Evolutionary conservation across 1,140 invertebrate genomes (phyloP).

Genomic region (Drosophila parvula): DNA sequence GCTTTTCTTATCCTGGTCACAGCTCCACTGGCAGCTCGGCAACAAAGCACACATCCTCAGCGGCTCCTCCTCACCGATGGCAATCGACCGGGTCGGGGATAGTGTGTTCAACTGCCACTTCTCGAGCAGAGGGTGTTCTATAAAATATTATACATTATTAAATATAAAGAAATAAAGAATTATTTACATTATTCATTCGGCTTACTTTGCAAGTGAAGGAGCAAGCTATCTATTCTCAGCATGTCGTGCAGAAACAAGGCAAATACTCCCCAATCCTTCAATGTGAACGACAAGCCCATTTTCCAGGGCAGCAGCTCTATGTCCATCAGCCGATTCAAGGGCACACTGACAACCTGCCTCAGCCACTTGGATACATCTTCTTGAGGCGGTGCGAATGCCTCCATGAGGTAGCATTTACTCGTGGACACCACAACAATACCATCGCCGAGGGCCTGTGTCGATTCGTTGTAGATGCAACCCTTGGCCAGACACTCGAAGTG

Average conservation of each 20-base stretch:
- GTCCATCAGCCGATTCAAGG: conserved; percentile 59
- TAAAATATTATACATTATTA: too few relatives aligned
- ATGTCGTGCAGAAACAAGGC: conserved; percentile 74
- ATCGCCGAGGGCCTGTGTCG: conserved; percentile 67
- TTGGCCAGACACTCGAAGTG: conserved; percentile 85
- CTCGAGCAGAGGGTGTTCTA: conserved; percentile 83
- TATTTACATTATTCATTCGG: not conserved
- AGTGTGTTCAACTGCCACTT: conserved; percentile 84
- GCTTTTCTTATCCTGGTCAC: conserved; percentile 65
- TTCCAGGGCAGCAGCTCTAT: conserved; percentile 76
- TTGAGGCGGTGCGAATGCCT: conserved; percentile 84
- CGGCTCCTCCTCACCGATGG: conserved; percentile 63
- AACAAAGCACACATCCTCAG: conserved; percentile 84
- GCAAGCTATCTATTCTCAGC: conserved; percentile 68
- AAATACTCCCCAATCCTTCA: conserved; percentile 66
- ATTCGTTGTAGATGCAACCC: conserved; percentile 85
- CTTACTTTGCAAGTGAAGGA: conserved; percentile 68
- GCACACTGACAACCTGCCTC: conserved; percentile 53
- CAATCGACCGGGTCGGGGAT: conserved; percentile 61
- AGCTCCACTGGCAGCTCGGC: conserved; percentile 81
- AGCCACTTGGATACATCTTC: conserved; percentile 82
- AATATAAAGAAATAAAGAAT: too few relatives aligned
- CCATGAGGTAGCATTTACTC: conserved; percentile 85
- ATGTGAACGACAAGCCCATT: conserved; percentile 64
- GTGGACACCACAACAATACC: conserved; percentile 86